Evolutionary conservation across 2,113 vertebrate genomes (phyloP), one percentile per base, ranked within the genome.

Genomic region (Grammatotria lemairii): DNA sequence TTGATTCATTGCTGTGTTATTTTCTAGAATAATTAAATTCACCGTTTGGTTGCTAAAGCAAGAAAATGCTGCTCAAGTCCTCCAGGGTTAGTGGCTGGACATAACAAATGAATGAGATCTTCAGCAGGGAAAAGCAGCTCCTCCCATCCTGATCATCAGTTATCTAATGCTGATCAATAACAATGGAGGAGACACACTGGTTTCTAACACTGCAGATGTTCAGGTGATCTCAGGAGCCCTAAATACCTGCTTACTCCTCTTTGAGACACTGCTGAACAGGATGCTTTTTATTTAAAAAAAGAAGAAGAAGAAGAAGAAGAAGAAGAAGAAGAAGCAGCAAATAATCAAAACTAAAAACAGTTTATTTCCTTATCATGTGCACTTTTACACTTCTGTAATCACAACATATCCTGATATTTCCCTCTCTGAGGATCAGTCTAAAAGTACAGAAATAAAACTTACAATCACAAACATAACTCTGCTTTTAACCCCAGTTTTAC

Each of bases 341-440:
- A 63, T 33, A n/a, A 35, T 33, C 4, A 63, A 63, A 63, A 63
- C 28, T 19, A 19, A 75, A 11, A 11, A 12, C 14, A 0, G 0
- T 26, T 47, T 28, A 17, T 47, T 47, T 45, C 2, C 38, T 28
- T 3, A 49, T 28, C 6, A 4, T 47, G 23, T 47, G 42, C 9
- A 47, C 40, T 75, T 17, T 26, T 8, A 75, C 70, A 49, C 23
- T 75, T 47, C 40, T 47, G 40, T 26, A 75, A 75, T 17, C 68
- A 47, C 21, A 0, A 42, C 10, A 70, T 73, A 9, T 5, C 12
- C 65, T 21, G 13, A 23, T 9, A 73, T 23, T 70, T 14, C 0
- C 38, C 21, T 26, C 12, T 42, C 35, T 70, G n/a, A 9, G 35
- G 65, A 70, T 45, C 38, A 73, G 65, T 73, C 2, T 45, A 42